Evolutionary conservation across 2,113 vertebrate genomes (phyloP), one percentile per base, ranked within the genome.

Genomic region (Oncorhynchus gorbuscha): DNA sequence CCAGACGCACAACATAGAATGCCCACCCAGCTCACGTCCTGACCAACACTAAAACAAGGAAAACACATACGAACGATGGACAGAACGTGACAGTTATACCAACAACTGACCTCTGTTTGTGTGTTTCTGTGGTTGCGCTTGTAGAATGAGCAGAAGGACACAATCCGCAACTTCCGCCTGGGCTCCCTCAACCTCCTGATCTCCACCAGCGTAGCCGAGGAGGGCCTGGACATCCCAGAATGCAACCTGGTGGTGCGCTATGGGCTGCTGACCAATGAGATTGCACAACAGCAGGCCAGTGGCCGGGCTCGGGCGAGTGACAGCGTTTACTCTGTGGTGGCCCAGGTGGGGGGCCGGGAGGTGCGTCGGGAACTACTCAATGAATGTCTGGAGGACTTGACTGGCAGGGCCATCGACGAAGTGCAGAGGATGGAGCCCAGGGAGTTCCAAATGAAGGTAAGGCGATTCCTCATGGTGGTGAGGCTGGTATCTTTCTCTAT

Each of bases 171-270:
- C 1, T 98, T 99, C 89, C 93, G 95, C 0, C 0, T 2, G 0
- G 95, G 95, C 26, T 0, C 1, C 0, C 83, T 97, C 83, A 98
- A 97, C 92, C 93, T 99, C 68, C 92, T 98, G 67, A 93, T 99
- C 84, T 95, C 97, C 66, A 99, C 97, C 16, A 97, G 95, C 0
- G 96, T 99, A 85, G 96, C 93, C 0, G 97, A 99, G 79, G 97
- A 99, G 82, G 97, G 97, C 11, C 89, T 99, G 20, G 95, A 99
- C 77, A 97, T 98, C 72, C 94, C 93, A 0, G 90, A 96, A 61
- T 99, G 97, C 74, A 97, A 94, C 49, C 83, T 97, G 2, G 93
- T 99, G 76, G 94, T 99, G 18, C 96, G 96, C 77, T 99, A 98
- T 0, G 96, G 97, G 13, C 94, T 99, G 73, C 94, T 98, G 79